A percentile compares a stretch with the other conserved stretches of the same genome.
phyloP scores from a whole-genome alignment of 2,888 invertebrate genomes.

The Parapristionchus giblindavisi region DNA sequence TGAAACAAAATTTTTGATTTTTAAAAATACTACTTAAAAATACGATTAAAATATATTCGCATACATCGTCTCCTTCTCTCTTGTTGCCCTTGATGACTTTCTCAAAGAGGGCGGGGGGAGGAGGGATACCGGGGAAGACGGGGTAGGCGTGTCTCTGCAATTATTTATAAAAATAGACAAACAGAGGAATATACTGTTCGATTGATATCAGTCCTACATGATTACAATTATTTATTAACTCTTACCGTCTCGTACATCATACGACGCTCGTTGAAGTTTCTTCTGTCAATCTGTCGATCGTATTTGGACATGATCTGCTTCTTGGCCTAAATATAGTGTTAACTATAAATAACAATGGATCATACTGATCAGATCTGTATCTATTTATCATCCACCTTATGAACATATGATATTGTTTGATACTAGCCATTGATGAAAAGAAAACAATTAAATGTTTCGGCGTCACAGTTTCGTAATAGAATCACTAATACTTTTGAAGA shows the following conservation, averaged over 20 bases:
- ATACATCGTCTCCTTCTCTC: slow-evolving; percentile 44
- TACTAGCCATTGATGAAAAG: not conserved
- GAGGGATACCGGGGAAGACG: slow-evolving; percentile 67
- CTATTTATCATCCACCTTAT: not conserved
- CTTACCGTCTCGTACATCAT: slow-evolving; percentile 65
- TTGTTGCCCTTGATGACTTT: slow-evolving; percentile 54
- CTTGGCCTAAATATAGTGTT: slow-evolving; percentile 80
- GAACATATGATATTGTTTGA: not conserved
- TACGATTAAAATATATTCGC: not conserved
- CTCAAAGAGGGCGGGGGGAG: slow-evolving; percentile 61
- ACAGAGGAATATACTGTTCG: not conserved
- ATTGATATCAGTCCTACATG: not conserved
- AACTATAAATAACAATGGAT: not conserved
- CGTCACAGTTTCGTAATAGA: not conserved
- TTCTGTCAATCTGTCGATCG: slow-evolving; percentile 95
- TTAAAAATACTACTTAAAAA: not conserved
- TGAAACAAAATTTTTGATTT: not conserved
- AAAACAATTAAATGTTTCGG: not conserved
- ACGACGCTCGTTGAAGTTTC: slow-evolving; percentile 72
- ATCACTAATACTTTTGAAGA: not conserved
- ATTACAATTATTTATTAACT: slow-evolving; percentile 23
- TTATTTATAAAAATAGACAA: not conserved
- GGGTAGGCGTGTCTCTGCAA: slow-evolving; percentile 65
- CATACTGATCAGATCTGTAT: not conserved
- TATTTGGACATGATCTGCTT: slow-evolving; percentile 98